Evolutionary conservation across 2,888 invertebrate genomes (phyloP), one percentile per base, ranked within the genome.

Genomic region (Macropis europaea): DNA sequence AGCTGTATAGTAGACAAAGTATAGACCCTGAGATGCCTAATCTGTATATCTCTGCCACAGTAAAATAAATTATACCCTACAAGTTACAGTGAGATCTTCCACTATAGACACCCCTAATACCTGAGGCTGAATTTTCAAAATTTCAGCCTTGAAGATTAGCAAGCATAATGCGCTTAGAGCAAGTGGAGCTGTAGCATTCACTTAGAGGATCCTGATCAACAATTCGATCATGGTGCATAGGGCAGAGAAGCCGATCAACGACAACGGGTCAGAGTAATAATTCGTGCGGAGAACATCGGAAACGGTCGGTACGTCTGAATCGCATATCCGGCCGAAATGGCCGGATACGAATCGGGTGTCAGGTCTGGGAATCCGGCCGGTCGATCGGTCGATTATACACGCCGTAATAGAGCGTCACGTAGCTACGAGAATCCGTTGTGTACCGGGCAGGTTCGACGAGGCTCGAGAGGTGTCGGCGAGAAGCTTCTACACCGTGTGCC

Each of bases 361-460:
- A 70, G 56, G 34, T 45, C 38, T 57, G 68, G 62, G 64, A 42
- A 54, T 56, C 47, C 48, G 61, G 50, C 45, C 47, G 73, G 77
- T 68, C 77, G 69, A 75, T 61, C 68, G 76, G 56, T 62, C 75
- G 78, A 78, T 78, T 75, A 78, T 78, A 71, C 74, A 56, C 48
- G 50, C 40, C 15, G 74, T 77, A 77, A 77, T 70, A 77, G 74
- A 77, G 61, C 64, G 77, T 69, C 77, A 34, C 60, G 60, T 43
- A 40, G 42, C 60, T 63, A 75, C 48, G 61, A 63, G 72, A 54
- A 70, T 70, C 76, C 63, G 66, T 73, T 63, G 76, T 76, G 68
- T 70, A 69, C 52, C 62, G 24, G 69, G 59, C 59, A 73, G 76
- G 53, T 73, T 62, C 70, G 53, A 73, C 61, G 60, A 34, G 61